Percentiles rank a stretch among this genome's conserved stretches.
These are phyloP conservation scores for Epistrophella euchroma DNA, from an alignment of 2,888 invertebrate species.

Conservation along the genomic window DNA sequence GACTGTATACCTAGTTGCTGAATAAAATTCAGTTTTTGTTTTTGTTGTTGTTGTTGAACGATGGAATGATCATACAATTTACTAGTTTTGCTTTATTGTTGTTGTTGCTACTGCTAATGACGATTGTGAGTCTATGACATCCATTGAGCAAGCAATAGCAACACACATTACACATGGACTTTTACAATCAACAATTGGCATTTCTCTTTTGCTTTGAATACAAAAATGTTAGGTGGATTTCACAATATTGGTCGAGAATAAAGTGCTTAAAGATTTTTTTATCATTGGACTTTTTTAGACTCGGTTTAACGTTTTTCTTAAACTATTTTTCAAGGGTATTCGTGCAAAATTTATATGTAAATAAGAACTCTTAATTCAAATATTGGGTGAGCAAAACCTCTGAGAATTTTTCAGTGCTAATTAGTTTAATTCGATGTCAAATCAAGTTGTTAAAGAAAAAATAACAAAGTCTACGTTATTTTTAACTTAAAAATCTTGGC, in stretches of 20 bases:
- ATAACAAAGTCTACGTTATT: too few relatives aligned
- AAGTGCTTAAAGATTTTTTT: too few relatives aligned
- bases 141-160: slow-evolving; percentile 63
- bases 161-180: slow-evolving; percentile 70
- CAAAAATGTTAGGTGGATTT: slow-evolving; percentile 6
- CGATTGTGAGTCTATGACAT: slow-evolving; percentile 73
- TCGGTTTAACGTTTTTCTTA: too few relatives aligned
- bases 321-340: too few relatives aligned
- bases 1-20: slow-evolving; percentile 18
- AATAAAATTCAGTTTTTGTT: slow-evolving; percentile 1
- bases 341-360: too few relatives aligned
- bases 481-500: too few relatives aligned
- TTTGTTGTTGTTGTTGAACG: not conserved
- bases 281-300: too few relatives aligned
- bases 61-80: slow-evolving; percentile 50
- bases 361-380: too few relatives aligned
- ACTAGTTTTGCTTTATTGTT: slow-evolving; percentile 29
- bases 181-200: slow-evolving; percentile 67
- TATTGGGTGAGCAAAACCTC: too few relatives aligned
- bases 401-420: too few relatives aligned
- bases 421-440: too few relatives aligned
- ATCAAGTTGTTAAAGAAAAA: too few relatives aligned
- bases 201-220: slow-evolving; percentile 58
- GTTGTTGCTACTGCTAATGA: slow-evolving; percentile 33
- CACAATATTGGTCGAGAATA: not conserved